Conservation (phyloP, 1,140 invertebrate species). For the Zaprionus davidi region DNA sequence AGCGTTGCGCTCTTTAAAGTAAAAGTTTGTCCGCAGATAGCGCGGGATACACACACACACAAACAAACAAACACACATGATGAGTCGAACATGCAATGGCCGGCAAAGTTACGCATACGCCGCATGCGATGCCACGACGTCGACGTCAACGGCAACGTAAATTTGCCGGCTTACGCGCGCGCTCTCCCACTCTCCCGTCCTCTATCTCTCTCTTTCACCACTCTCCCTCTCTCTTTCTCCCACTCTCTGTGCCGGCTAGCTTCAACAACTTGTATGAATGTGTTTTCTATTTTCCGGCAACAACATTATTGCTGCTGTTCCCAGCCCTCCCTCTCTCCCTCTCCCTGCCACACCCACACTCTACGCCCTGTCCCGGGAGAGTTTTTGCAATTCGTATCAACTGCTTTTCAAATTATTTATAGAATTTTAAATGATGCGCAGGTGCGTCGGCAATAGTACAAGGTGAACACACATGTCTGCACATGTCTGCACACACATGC, state of each 20-base stretch:
- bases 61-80: slow-evolving; percentile 7
- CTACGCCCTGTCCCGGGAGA: background rate
- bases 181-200: slow-evolving; percentile 1
- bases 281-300: slow-evolving; percentile 66
- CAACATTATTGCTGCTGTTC: slow-evolving; percentile 1
- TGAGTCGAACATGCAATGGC: slow-evolving; percentile 27
- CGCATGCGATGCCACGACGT: slow-evolving; percentile 39
- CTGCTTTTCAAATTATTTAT: slow-evolving; percentile 79
- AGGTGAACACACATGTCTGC: background rate
- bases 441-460: slow-evolving; percentile 40
- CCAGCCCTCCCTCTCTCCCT: too few relatives aligned
- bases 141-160: slow-evolving; percentile 28
- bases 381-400: slow-evolving; percentile 62
- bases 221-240: slow-evolving; percentile 7
- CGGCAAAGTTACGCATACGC: slow-evolving; percentile 73
- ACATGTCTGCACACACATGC: too few relatives aligned
- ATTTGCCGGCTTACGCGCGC: slow-evolving; percentile 31
- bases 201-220: background rate
- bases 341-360: background rate
- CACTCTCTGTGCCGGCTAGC: slow-evolving; percentile 18
- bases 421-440: slow-evolving; percentile 73
- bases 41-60: slow-evolving; percentile 9
- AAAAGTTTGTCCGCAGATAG: slow-evolving; percentile 71
- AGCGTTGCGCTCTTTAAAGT: slow-evolving; percentile 61
- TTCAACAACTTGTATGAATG: slow-evolving; percentile 80